Conservation (phyloP, 2,797 vertebrate species). For the Coregonus suidteri region DNA sequence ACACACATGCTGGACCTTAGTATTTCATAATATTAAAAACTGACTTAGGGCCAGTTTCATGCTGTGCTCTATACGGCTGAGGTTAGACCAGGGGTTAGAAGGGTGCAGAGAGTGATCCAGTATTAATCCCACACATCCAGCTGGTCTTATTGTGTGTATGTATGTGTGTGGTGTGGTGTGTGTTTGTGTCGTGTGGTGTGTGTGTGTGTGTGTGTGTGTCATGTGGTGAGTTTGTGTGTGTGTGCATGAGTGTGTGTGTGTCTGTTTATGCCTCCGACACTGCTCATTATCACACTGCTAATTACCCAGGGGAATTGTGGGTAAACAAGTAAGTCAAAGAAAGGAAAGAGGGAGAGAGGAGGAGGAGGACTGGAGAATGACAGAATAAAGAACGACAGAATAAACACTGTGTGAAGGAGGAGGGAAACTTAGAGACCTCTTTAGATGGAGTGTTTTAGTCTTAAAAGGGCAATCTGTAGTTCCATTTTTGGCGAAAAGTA, state of each 20-base stretch:
- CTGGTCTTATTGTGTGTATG: not conserved
- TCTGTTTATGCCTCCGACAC: constrained; percentile 70
- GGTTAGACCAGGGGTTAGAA: too few relatives aligned
- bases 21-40: not conserved
- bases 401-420: constrained; percentile 16
- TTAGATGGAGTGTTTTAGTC: not conserved
- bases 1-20: not conserved
- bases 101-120: not conserved
- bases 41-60: not conserved
- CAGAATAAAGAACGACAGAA: not conserved
- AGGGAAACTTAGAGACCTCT: constrained; percentile 28
- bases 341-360: constrained; percentile 48
- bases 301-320: constrained; percentile 72
- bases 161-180: not conserved
- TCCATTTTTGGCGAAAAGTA: too few relatives aligned
- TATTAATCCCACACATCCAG: not conserved
- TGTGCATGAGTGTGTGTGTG: constrained; percentile 11
- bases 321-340: constrained; percentile 71
- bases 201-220: constrained; percentile 37
- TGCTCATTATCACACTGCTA: constrained; percentile 68
- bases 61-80: not conserved
- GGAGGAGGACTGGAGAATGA: not conserved
- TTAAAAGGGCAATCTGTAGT: not conserved
- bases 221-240: constrained; percentile 42
- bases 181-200: not conserved